phyloP scores from a whole-genome alignment of 2,797 vertebrate genomes.

The Aulostomus chinensis region DNA sequence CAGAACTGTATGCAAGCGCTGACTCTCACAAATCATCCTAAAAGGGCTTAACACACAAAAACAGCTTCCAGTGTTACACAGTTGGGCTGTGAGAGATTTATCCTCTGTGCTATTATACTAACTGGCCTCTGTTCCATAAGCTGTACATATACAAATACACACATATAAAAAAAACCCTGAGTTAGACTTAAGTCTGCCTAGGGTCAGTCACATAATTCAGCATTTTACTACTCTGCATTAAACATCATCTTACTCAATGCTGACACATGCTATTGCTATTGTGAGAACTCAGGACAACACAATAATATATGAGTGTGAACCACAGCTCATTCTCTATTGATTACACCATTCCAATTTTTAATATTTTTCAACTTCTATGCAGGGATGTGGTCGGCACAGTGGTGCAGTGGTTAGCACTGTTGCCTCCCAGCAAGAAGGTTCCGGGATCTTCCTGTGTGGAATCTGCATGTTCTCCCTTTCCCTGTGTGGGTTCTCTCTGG shows the following conservation, averaged over 20 bases:
- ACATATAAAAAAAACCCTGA: constrained; percentile 21
- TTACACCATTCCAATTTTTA: too few species aligned
- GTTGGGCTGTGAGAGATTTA: constrained; percentile 63
- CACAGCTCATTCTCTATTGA: constrained; percentile 1
- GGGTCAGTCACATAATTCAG: too few species aligned
- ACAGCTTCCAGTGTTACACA: constrained; percentile 62
- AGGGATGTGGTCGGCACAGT: too few species aligned
- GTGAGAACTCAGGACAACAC: constrained; percentile 7
- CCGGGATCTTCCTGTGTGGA: too few species aligned
- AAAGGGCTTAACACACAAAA: constrained; percentile 73
- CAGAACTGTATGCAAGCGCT: constrained; percentile 55
- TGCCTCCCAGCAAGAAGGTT: too few species aligned
- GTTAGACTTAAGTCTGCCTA: constrained; percentile 19
- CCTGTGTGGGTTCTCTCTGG: too few species aligned
- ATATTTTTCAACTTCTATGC: too few species aligned
- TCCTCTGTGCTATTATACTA: constrained; percentile 66
- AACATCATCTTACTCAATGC: constrained; percentile 19
- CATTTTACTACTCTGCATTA: too few species aligned
- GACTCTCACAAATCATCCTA: constrained; percentile 74
- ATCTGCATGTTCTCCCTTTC: too few species aligned
- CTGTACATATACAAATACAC: constrained; percentile 25
- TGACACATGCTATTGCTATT: not conserved
- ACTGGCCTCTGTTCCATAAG: constrained; percentile 46
- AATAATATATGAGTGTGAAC: constrained; percentile 8
- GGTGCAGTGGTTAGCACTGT: too few species aligned